A percentile compares a stretch with the other conserved stretches of the same genome.
Evolutionary conservation across 2,888 invertebrate genomes (phyloP).

Genomic region (Merodon equestris): DNA sequence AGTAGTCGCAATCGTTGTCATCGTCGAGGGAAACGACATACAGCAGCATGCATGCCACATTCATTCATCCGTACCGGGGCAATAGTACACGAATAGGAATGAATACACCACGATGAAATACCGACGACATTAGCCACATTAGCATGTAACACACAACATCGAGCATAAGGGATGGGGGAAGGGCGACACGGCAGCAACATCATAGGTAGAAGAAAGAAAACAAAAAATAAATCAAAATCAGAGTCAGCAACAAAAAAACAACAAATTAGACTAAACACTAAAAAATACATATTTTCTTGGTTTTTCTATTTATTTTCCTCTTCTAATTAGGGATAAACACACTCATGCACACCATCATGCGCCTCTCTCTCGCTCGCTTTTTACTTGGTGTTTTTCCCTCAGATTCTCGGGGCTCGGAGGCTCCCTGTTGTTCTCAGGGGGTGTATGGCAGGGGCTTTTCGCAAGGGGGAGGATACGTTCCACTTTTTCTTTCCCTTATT

Average conservation of each 20-base stretch:
- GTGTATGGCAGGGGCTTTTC: slow-evolving; percentile 42
- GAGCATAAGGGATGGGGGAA: slow-evolving; percentile 3
- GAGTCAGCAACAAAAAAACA: neutral
- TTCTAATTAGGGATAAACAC: slow-evolving; percentile 64
- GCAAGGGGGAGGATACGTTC: slow-evolving; percentile 67
- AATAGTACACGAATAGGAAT: slow-evolving; percentile 5
- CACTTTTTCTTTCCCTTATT: slow-evolving; percentile 47
- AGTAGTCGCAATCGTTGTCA: too few species aligned
- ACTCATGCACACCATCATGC: slow-evolving; percentile 24
- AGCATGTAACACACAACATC: slow-evolving; percentile 8
- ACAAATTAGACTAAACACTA: slow-evolving; percentile 45
- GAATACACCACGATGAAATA: slow-evolving; percentile 21
- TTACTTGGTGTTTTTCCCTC: too few species aligned
- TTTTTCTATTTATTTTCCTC: slow-evolving; percentile 43
- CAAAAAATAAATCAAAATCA: slow-evolving; percentile 10
- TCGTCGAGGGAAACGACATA: too few species aligned
- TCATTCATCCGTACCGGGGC: slow-evolving; percentile 55
- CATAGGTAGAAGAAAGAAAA: slow-evolving; percentile 31
- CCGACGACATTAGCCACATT: slow-evolving; percentile 26
- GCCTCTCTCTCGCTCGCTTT: neutral
- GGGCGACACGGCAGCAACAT: slow-evolving; percentile 16
- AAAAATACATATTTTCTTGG: slow-evolving; percentile 25
- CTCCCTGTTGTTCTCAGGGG: slow-evolving; percentile 2
- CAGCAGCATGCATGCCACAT: slow-evolving; percentile 37
- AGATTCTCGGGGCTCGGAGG: too few species aligned